Evolutionary conservation across 2,797 vertebrate genomes (phyloP), one percentile per base, ranked within the genome.

Genomic region (Oceanodroma leucorhoa): DNA sequence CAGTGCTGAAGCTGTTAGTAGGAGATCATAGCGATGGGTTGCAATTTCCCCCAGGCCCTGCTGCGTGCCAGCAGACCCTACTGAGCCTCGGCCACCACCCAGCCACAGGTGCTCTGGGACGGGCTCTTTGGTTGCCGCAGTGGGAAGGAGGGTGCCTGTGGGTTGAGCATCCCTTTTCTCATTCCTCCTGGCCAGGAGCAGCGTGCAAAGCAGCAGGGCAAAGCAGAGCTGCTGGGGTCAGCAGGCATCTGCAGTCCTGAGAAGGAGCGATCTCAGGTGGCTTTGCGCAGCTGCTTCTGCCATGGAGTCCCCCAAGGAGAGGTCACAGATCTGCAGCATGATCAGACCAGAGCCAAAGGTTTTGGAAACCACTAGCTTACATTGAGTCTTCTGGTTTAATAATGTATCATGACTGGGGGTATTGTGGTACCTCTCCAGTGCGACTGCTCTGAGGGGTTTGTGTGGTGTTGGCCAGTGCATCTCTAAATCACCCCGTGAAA

Each of bases 71-170:
- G 58, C 67, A 79, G 48, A 67, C 18, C 54, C 48, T 32, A 61
- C n/a, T 32, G 51, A 62, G 61, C 67, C 26, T 72, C 1, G 0
- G 21, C 29, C 53, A 32, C 30, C 41, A 54, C 14, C 16, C 41
- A 38, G 17, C 43, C 3, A 0, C 43, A 5, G 9, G 21, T 48
- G 18, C 41, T 65, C 32, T 54, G 70, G 32, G 64, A 21, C 0
- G 1, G 27, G 34, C 14, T 60, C 14, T 58, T 65, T 0, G 2
- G 45, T 64, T 65, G 26, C 51, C 2, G 0, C 40, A 34, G 13
- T 8, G 64, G 36, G 57, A 40, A 60, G 69, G 27, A 64, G 7
- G 18, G 17, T 46, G 43, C n/a, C n/a, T 10, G 7, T 38, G 64
- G 40, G 20, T 6, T 43, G 46, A 65, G 45, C 30, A 24, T 64